Evolutionary conservation across 2,113 vertebrate genomes (phyloP).

Genomic region (Camelus bactrianus): DNA sequence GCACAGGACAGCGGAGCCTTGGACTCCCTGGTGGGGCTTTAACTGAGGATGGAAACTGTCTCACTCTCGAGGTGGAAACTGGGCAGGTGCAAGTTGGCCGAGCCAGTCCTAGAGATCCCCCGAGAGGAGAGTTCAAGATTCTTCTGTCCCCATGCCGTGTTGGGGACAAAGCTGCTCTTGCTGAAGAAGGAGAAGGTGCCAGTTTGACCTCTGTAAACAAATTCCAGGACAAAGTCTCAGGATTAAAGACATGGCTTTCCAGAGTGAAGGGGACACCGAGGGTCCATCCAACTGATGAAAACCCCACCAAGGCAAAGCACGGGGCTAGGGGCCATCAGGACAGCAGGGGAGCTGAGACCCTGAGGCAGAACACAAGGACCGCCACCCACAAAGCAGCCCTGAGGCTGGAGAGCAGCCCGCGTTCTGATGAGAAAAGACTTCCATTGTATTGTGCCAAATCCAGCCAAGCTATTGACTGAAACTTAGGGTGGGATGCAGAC

Average conservation of each 20-base stretch:
- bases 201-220: too few species aligned
- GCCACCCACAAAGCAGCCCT: rapidly evolving
- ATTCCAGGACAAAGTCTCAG: not conserved
- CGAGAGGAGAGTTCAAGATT: too few species aligned
- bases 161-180: too few species aligned
- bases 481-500: not conserved
- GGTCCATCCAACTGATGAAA: too few species aligned
- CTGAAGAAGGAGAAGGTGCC: too few species aligned
- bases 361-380: not conserved
- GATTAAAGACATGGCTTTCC: not conserved
- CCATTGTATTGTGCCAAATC: not conserved
- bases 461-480: not conserved
- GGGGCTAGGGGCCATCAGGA: not conserved
- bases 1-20: rapidly evolving
- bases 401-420: not conserved
- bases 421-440: not conserved
- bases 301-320: not conserved
- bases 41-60: too few species aligned
- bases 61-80: rapidly evolving
- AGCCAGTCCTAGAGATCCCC: too few species aligned
- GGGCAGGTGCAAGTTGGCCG: rapidly evolving
- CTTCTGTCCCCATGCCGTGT: too few species aligned
- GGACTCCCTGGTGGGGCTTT: too few species aligned
- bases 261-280: not conserved
- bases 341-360: not conserved